Conservation (phyloP, 2,888 invertebrate species). For the Cryptocheilus praepositus region DNA sequence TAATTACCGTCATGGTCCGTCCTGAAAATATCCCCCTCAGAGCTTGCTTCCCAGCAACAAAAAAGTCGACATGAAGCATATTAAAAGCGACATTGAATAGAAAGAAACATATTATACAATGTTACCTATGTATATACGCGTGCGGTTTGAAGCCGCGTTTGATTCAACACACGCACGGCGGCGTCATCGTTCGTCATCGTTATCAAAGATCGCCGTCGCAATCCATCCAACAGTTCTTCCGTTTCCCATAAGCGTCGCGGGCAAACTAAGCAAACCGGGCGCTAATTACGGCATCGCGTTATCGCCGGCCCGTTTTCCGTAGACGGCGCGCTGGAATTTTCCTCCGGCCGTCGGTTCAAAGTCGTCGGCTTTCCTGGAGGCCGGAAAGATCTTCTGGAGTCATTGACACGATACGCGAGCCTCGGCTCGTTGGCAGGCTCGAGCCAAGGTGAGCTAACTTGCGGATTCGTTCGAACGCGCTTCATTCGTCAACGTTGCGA, state of each 20-base stretch:
- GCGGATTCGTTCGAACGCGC: background rate
- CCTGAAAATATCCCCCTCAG: too few species aligned
- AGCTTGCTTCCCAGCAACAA: too few species aligned
- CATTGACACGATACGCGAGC: slow-evolving; percentile 37
- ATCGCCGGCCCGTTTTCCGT: slow-evolving; percentile 44
- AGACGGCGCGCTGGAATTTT: slow-evolving; percentile 52
- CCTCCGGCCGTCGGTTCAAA: slow-evolving; percentile 52
- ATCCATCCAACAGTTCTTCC: slow-evolving; percentile 27
- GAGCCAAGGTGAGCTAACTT: background rate
- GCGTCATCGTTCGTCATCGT: too few species aligned
- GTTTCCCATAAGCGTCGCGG: slow-evolving; percentile 31
- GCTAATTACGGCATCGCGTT: slow-evolving; percentile 48
- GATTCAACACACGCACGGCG: background rate
- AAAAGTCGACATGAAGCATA: too few species aligned
- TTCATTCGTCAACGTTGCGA: background rate
- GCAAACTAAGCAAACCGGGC: slow-evolving; percentile 1
- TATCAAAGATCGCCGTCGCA: too few species aligned
- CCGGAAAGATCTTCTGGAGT: slow-evolving; percentile 43
- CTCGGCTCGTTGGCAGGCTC: background rate
- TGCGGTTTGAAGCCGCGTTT: background rate
- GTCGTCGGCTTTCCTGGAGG: slow-evolving; percentile 54
- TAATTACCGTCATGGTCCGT: too few species aligned
- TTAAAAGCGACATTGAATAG: too few species aligned
- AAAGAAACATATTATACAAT: too few species aligned
- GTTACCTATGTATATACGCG: background rate